Base-by-base conservation (phyloP, 2,113 vertebrate genomes). In the Phyllostomus hastatus region DNA sequence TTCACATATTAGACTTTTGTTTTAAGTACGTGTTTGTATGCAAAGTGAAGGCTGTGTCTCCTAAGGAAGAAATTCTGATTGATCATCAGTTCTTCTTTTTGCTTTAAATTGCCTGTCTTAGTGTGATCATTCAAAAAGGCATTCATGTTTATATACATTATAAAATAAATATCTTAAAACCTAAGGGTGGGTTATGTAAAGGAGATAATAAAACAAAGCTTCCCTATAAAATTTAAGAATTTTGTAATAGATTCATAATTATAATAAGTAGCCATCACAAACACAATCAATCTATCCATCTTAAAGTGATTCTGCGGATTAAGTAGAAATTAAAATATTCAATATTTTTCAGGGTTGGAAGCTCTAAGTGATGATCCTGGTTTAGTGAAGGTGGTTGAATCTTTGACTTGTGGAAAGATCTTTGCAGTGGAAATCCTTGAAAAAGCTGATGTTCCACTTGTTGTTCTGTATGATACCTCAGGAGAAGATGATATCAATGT, bases 391-490 rank as follows among this genome's bases (percentile, higher is more conserved):
- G 96, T 97, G 35, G 98, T 99, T 92, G 98, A 99, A 69, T 98
- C 98, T 1, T 94, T 99, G 97, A 99, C 99, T 24, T 98, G 98
- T 43, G 99, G 98, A 43, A 99, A 99, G 95, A 99, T 99, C 92
- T 98, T 99, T 78, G 98, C 99, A 67, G 99, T 99, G 97, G 99
- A 99, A 98, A 98, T 99, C 70, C 91, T 99, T 54, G 98, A 99
- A 88, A 98, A 98, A 75, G 98, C 97, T 38, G 98, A 99, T 35
- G 76, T 93, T 57, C 99, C 99, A 28, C 95, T 98, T 78, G 98
- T 98, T 75, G 98, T 99, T 94, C 98, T 99, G 17, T 99, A 99
- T 16, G 99, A 99, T 90, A 99, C 99, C 10, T 99, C 99, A 0
- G 99, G 99, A 92, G 99, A 99, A 59, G 99, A 99, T 0, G 99